Evolutionary conservation across 1,140 invertebrate species (phyloP).

Genomic region (Pogonus chalceus): DNA sequence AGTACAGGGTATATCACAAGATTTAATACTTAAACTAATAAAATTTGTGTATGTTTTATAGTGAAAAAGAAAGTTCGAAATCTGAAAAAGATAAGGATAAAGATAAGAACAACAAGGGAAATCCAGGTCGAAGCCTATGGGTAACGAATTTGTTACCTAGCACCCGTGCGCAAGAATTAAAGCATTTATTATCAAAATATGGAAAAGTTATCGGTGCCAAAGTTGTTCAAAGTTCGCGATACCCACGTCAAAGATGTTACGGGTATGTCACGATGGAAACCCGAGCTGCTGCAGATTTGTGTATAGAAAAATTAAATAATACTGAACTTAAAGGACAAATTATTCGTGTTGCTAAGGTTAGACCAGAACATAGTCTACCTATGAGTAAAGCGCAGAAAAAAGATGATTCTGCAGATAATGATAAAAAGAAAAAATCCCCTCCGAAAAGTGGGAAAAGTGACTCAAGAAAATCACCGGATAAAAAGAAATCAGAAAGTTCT

Average conservation of each 20-base stretch:
- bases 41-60: too few relatives aligned
- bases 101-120: conserved; percentile 35
- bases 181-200: conserved; percentile 81
- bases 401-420: conserved; percentile 2
- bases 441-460: conserved; percentile 9
- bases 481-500: background rate
- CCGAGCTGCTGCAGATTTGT: conserved; percentile 77
- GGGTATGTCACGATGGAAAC: conserved; percentile 91
- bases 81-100: conserved; percentile 28
- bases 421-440: conserved; percentile 7
- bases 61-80: background rate
- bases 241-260: conserved; percentile 83
- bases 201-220: conserved; percentile 93
- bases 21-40: too few relatives aligned
- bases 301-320: conserved; percentile 78
- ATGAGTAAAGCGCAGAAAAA: conserved; percentile 10
- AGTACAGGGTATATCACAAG: too few relatives aligned
- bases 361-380: conserved; percentile 1
- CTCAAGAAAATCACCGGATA: background rate
- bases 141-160: conserved; percentile 82
- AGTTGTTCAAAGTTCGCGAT: conserved; percentile 89
- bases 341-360: conserved; percentile 77
- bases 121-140: conserved; percentile 70
- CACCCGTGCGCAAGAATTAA: conserved; percentile 84
- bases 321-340: conserved; percentile 87